Evolutionary conservation across 2,888 invertebrate genomes (phyloP).

Genomic region (Polydrusus cervinus): DNA sequence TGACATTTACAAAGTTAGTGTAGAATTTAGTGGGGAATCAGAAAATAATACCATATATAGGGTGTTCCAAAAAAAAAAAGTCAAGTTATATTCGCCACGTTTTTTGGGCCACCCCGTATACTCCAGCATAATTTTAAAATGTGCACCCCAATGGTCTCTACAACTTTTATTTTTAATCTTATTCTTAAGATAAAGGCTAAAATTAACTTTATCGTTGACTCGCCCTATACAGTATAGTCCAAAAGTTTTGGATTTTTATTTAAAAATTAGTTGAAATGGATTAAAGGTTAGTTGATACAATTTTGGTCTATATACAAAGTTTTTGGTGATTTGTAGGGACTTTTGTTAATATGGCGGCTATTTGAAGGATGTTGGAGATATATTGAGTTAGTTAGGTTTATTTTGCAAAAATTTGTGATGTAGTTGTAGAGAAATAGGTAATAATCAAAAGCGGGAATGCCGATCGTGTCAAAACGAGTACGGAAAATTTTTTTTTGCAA

Average conservation of each 20-base stretch:
- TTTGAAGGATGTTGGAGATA: neutral
- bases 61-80: no score
- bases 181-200: no score
- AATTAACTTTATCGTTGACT: no score
- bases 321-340: neutral
- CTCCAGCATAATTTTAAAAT: no score
- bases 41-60: no score
- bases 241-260: neutral
- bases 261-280: neutral
- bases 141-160: no score
- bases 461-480: neutral
- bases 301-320: conserved; percentile 1
- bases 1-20: no score
- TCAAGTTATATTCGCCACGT: no score
- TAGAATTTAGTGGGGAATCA: no score
- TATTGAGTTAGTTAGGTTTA: conserved; percentile 11
- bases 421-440: conserved; percentile 23
- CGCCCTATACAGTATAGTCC: no score
- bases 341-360: conserved; percentile 10
- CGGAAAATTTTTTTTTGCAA: neutral
- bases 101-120: no score
- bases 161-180: no score
- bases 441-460: neutral
- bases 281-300: neutral
- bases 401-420: conserved; percentile 30